Percentiles rank a stretch among this genome's conserved stretches.
Evolutionary conservation across 2,888 invertebrate genomes (phyloP).

Genomic region (Hypselothyrea guttata): DNA sequence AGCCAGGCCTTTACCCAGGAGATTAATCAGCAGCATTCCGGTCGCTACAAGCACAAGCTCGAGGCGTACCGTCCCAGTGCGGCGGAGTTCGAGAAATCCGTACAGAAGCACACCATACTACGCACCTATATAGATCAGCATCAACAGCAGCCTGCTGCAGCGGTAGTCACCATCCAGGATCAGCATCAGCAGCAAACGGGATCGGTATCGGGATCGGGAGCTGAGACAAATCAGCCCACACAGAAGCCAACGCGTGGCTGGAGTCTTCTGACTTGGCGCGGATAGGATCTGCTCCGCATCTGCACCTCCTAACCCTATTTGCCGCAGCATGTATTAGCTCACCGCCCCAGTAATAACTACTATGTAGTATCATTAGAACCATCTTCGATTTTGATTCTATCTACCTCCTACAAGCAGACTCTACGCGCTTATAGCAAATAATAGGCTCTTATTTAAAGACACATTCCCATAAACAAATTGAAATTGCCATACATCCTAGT

Average conservation of each 20-base stretch:
- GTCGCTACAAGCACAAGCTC: slow-evolving; percentile 67
- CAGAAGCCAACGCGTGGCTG: slow-evolving; percentile 70
- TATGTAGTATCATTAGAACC: slow-evolving; percentile 78
- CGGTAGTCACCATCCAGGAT: slow-evolving; percentile 67
- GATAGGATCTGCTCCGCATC: slow-evolving; percentile 43
- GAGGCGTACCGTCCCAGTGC: slow-evolving; percentile 76
- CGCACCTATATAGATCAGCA: slow-evolving; percentile 73
- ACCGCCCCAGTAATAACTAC: slow-evolving; percentile 76
- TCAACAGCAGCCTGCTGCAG: slow-evolving; percentile 41
- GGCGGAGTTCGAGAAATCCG: slow-evolving; percentile 74
- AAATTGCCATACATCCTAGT: slow-evolving; percentile 54
- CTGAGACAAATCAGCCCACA: slow-evolving; percentile 31
- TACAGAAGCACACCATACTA: slow-evolving; percentile 77
- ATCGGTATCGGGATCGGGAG: slow-evolving; percentile 72
- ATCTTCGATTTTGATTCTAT: slow-evolving; percentile 45
- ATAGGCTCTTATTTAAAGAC: slow-evolving; percentile 49
- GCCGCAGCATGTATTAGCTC: slow-evolving; percentile 75
- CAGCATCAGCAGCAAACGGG: slow-evolving; percentile 37
- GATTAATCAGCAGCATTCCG: slow-evolving; percentile 54
- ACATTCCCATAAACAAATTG: slow-evolving; percentile 23
- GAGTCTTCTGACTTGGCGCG: slow-evolving; percentile 80
- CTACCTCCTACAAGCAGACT: background rate
- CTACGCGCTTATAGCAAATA: slow-evolving; percentile 51
- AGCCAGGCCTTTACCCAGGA: slow-evolving; percentile 71
- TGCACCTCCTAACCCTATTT: slow-evolving; percentile 22